These are phyloP conservation scores for Microplitis mediator DNA, from an alignment of 1,140 invertebrate genomes.

Conservation along the genomic window DNA sequence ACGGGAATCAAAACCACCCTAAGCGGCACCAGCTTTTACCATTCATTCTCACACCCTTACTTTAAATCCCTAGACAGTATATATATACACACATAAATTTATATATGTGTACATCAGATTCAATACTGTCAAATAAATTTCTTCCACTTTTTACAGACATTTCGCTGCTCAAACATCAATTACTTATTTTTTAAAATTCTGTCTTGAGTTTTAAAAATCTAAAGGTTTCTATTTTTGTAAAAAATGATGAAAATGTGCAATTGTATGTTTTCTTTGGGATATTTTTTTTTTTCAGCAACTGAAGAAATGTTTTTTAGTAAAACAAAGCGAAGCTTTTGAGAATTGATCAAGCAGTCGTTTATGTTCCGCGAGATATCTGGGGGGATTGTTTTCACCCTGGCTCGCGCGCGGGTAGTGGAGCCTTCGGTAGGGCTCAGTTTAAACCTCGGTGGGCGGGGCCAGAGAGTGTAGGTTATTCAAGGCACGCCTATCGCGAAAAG, in stretches of 20 bases:
- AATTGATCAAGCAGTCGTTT: constrained; percentile 2
- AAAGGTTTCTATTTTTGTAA: no score
- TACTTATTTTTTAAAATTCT: no score
- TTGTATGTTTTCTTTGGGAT: no score
- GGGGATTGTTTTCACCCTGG: background rate
- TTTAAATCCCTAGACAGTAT: no score
- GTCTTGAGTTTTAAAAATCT: no score
- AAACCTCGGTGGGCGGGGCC: background rate
- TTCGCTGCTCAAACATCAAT: no score
- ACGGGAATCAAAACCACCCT: constrained; percentile 35
- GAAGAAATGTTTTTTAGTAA: background rate
- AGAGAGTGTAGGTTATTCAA: background rate
- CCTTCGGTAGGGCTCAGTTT: background rate
- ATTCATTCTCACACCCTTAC: background rate
- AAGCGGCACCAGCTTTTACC: constrained; percentile 7
- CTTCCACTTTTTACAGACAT: no score
- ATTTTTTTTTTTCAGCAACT: background rate
- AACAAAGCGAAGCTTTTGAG: background rate
- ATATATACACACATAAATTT: no score
- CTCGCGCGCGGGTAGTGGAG: background rate
- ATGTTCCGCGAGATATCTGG: background rate
- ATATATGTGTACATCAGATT: no score
- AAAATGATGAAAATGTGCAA: no score
- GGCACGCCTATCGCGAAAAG: background rate
- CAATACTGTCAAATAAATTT: no score